phyloP scores from a whole-genome alignment of 2,113 vertebrate species.

The Campylomormyrus tamandua region DNA sequence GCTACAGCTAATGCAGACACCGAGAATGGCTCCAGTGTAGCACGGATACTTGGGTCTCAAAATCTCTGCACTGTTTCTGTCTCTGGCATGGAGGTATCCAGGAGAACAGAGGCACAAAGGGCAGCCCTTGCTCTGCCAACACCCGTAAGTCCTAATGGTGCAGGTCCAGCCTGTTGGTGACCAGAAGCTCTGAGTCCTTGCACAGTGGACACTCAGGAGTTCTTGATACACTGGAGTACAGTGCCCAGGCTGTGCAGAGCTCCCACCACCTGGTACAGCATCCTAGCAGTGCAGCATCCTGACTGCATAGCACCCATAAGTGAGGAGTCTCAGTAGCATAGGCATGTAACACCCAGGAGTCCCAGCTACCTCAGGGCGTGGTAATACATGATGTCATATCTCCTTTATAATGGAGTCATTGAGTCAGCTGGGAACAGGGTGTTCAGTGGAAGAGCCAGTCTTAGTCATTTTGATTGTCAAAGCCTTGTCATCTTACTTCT shows the following conservation, averaged over 20 bases:
- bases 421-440: not conserved
- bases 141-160: not conserved
- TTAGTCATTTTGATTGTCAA: not conserved
- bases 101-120: not conserved
- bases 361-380: not conserved
- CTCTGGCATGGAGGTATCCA: not conserved
- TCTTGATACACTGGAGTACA: not conserved
- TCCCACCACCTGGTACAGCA: not conserved
- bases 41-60: not conserved
- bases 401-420: not conserved
- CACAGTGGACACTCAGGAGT: not conserved
- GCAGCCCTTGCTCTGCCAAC: not conserved
- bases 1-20: not conserved
- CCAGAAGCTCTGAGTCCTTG: not conserved
- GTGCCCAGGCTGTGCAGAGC: not conserved
- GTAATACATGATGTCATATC: slow-evolving; percentile 9
- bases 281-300: not conserved
- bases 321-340: not conserved
- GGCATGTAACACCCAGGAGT: not conserved
- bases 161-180: not conserved
- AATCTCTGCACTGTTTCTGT: not conserved
- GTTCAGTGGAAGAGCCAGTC: not conserved
- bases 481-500: not conserved
- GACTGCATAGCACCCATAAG: not conserved
- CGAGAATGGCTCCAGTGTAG: not conserved